These are phyloP conservation scores for Pandion haliaetus DNA, from an alignment of 2,113 vertebrate species.

Conservation along the genomic window DNA sequence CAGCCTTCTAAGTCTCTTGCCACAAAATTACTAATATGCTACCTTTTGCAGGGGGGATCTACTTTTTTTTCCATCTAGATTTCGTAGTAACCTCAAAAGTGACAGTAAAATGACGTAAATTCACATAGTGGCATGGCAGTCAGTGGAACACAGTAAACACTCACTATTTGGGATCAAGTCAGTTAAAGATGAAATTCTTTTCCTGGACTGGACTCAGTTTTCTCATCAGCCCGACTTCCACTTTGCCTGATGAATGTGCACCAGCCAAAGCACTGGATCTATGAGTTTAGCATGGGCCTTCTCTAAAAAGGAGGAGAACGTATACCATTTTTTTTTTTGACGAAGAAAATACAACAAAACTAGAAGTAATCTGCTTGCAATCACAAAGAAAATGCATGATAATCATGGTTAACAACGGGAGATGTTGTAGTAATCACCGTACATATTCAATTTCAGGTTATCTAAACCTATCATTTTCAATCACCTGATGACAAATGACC, in stretches of 20 bases:
- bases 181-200: neutral
- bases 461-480: neutral
- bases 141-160: neutral
- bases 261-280: neutral
- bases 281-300: neutral
- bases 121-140: neutral
- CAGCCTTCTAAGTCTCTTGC: neutral
- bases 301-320: neutral
- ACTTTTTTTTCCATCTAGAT: neutral
- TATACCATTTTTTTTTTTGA: fast-evolving
- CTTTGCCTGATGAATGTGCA: neutral
- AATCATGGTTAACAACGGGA: neutral
- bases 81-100: neutral
- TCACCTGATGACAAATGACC: neutral
- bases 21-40: neutral
- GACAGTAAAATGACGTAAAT: neutral
- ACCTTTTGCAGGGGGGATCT: neutral
- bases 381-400: neutral
- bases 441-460: neutral
- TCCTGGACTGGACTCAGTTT: neutral
- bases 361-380: neutral
- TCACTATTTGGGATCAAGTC: neutral
- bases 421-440: neutral
- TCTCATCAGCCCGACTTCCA: neutral
- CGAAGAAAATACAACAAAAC: neutral